A percentile compares a stretch with the other conserved stretches of the same genome.
Evolutionary conservation across 2,888 invertebrate genomes (phyloP).

Genomic region (Campaea margaritaria): DNA sequence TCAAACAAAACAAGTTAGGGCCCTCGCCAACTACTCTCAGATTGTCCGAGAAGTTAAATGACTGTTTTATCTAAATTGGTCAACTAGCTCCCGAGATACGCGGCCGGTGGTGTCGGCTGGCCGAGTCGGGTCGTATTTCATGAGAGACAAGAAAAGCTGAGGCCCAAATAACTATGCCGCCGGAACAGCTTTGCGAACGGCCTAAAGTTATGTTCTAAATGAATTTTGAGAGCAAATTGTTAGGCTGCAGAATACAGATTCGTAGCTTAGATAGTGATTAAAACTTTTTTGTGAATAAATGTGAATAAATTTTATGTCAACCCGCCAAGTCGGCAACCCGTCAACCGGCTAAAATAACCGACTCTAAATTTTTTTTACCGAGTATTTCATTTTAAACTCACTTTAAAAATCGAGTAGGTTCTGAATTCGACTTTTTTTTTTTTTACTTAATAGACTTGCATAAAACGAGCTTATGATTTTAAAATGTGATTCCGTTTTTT

Average conservation of each 20-base stretch:
- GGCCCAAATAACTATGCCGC: conserved; percentile 20
- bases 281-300: too few species aligned
- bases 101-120: conserved; percentile 15
- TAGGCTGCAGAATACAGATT: neutral
- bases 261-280: neutral
- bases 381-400: too few species aligned
- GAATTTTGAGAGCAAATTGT: neutral
- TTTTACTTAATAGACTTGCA: too few species aligned
- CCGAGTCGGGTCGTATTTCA: conserved; percentile 26
- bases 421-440: too few species aligned
- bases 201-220: conserved; percentile 14
- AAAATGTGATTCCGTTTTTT: too few species aligned
- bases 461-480: too few species aligned
- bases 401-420: too few species aligned
- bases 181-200: conserved; percentile 14
- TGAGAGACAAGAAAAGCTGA: conserved; percentile 26
- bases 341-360: too few species aligned
- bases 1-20: conserved; percentile 20
- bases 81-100: conserved; percentile 38
- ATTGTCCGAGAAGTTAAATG: conserved; percentile 37
- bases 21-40: conserved; percentile 25
- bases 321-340: too few species aligned
- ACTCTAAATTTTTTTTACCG: too few species aligned
- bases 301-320: too few species aligned
- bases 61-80: conserved; percentile 42